Percentiles rank a stretch among this genome's conserved stretches.
These are phyloP conservation scores for Himalopsyche phryganea DNA, from an alignment of 1,140 invertebrate genomes.

Conservation along the genomic window DNA sequence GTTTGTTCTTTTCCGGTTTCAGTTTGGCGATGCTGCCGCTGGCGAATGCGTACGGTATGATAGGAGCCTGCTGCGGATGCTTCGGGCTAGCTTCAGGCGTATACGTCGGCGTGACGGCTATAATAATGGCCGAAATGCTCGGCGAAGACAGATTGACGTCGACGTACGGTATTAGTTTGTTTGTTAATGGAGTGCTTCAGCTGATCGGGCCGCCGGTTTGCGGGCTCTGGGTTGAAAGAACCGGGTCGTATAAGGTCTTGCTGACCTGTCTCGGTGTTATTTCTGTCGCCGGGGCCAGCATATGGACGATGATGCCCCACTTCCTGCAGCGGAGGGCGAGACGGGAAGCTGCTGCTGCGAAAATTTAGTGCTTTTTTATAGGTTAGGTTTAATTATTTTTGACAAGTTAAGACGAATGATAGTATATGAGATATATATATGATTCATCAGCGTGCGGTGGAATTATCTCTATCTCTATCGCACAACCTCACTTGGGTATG, in stretches of 20 bases:
- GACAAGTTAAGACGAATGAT: too few relatives aligned
- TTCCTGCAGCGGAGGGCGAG: constrained; percentile 48
- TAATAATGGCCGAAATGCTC: constrained; percentile 82
- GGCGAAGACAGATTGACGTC: constrained; percentile 78
- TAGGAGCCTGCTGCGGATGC: constrained; percentile 67
- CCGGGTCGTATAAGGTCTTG: constrained; percentile 64
- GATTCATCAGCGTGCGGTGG: too few relatives aligned
- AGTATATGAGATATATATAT: too few relatives aligned
- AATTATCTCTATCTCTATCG: too few relatives aligned
- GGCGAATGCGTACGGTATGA: constrained; percentile 52
- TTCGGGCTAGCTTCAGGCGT: constrained; percentile 80
- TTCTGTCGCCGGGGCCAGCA: constrained; percentile 65
- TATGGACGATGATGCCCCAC: constrained; percentile 73
- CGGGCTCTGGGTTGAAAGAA: constrained; percentile 62
- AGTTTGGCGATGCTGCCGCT: constrained; percentile 67
- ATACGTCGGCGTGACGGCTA: constrained; percentile 80
- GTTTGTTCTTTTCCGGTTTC: constrained; percentile 71
- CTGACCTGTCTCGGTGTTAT: constrained; percentile 69
- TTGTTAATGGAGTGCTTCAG: constrained; percentile 77
- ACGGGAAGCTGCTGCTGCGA: neutral
- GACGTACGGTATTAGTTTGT: constrained; percentile 79
- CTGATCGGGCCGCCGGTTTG: constrained; percentile 76
- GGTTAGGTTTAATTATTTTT: too few relatives aligned
- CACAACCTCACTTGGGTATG: too few relatives aligned
- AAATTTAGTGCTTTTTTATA: neutral